These are phyloP conservation scores for Nycticryphes semicollaris DNA, from an alignment of 2,113 vertebrate species.

Conservation along the genomic window DNA sequence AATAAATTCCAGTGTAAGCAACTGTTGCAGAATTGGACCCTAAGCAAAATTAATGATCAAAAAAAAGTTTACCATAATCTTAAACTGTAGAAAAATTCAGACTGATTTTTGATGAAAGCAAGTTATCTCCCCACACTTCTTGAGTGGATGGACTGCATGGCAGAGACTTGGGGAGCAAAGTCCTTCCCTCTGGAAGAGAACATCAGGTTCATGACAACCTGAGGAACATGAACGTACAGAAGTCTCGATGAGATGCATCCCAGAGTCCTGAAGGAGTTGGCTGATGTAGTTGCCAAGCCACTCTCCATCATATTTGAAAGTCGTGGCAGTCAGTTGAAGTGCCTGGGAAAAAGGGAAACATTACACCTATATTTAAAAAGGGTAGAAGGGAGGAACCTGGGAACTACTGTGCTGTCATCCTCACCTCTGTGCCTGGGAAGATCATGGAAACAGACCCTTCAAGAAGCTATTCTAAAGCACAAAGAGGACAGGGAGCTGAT, in stretches of 20 bases:
- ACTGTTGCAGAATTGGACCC: background rate
- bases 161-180: background rate
- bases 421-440: background rate
- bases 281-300: background rate
- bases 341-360: background rate
- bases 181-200: background rate
- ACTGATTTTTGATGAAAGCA: background rate
- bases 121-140: background rate
- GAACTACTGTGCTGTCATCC: background rate
- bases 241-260: background rate
- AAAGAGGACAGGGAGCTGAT: too few relatives aligned
- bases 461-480: too few relatives aligned
- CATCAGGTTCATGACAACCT: background rate
- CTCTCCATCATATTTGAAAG: background rate
- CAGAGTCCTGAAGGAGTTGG: background rate
- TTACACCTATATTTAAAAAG: background rate
- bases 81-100: background rate
- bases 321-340: background rate
- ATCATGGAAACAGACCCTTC: background rate
- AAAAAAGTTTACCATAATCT: background rate
- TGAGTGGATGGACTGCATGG: background rate
- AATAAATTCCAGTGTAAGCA: background rate
- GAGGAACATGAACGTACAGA: background rate
- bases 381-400: background rate
- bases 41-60: background rate